These are phyloP conservation scores for Ceramica pisi DNA, from an alignment of 2,888 invertebrate genomes.

Conservation along the genomic window DNA sequence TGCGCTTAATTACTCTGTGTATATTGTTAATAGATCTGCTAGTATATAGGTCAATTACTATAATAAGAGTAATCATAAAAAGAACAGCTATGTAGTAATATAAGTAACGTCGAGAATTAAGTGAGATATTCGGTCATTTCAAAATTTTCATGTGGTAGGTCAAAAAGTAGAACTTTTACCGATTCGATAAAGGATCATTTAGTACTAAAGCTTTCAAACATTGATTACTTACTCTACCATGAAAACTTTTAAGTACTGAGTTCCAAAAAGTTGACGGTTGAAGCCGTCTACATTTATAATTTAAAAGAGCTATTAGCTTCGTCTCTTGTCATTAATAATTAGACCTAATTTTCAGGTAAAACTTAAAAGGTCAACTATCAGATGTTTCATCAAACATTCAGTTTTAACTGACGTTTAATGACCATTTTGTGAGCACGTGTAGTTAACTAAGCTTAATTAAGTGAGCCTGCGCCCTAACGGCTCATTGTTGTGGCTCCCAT, in stretches of 20 bases:
- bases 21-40: conserved; percentile 52
- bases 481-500: conserved; percentile 79
- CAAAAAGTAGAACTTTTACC: background rate
- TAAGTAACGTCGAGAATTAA: background rate
- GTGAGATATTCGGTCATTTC: background rate
- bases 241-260: conserved; percentile 23
- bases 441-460: conserved; percentile 81
- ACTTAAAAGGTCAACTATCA: conserved; percentile 55
- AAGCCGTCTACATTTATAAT: conserved; percentile 12
- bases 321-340: conserved; percentile 23
- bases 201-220: background rate
- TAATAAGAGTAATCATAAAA: background rate
- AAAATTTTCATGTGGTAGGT: background rate
- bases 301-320: conserved; percentile 24
- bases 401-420: conserved; percentile 67
- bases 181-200: conserved; percentile 24
- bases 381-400: conserved; percentile 67
- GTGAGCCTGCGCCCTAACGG: conserved; percentile 70
- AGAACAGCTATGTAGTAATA: background rate
- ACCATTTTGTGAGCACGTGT: conserved; percentile 59
- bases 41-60: conserved; percentile 10
- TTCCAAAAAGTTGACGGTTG: conserved; percentile 24
- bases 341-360: conserved; percentile 17
- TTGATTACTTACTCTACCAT: conserved; percentile 10
- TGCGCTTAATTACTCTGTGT: conserved; percentile 57